Percentiles rank a stretch among this genome's conserved stretches.
These are phyloP conservation scores for Drosophila micromelanica DNA, from an alignment of 1,140 invertebrate species.

Conservation along the genomic window DNA sequence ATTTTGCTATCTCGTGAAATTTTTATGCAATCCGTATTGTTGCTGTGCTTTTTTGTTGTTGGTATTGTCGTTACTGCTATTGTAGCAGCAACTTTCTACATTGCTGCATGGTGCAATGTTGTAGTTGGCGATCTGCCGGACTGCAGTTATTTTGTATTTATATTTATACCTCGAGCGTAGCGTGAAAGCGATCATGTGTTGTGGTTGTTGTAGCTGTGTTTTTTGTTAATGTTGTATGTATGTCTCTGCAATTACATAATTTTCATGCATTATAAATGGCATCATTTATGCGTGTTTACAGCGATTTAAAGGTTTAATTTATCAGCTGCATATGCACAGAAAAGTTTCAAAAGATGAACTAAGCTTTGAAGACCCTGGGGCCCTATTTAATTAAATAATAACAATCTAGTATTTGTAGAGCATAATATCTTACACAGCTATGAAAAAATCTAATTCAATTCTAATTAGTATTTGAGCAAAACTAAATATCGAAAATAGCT, in stretches of 20 bases:
- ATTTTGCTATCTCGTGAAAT: slow-evolving; percentile 11
- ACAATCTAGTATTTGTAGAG: no score
- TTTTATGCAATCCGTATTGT: slow-evolving; percentile 50
- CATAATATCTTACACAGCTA: not conserved
- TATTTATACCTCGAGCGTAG: slow-evolving; percentile 67
- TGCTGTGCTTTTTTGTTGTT: slow-evolving; percentile 15
- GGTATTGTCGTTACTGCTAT: slow-evolving; percentile 28
- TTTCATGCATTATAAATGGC: slow-evolving; percentile 59
- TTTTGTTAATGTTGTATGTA: slow-evolving; percentile 6
- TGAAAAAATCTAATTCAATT: slow-evolving; percentile 1
- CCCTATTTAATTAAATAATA: not conserved
- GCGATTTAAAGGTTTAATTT: slow-evolving; percentile 19
- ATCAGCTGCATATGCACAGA: slow-evolving; percentile 10
- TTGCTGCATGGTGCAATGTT: slow-evolving; percentile 30
- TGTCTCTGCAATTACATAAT: slow-evolving; percentile 52
- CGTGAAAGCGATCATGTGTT: slow-evolving; percentile 60
- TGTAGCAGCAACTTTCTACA: slow-evolving; percentile 59
- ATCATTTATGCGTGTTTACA: slow-evolving; percentile 48
- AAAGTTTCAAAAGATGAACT: not conserved
- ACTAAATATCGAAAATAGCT: not conserved
- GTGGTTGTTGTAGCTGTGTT: slow-evolving; percentile 3
- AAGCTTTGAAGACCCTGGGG: not conserved
- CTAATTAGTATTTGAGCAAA: not conserved
- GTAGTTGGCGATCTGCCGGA: slow-evolving; percentile 45
- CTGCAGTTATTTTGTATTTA: slow-evolving; percentile 60